phyloP scores from a whole-genome alignment of 2,797 vertebrate genomes.

The Propithecus deckenii region DNA sequence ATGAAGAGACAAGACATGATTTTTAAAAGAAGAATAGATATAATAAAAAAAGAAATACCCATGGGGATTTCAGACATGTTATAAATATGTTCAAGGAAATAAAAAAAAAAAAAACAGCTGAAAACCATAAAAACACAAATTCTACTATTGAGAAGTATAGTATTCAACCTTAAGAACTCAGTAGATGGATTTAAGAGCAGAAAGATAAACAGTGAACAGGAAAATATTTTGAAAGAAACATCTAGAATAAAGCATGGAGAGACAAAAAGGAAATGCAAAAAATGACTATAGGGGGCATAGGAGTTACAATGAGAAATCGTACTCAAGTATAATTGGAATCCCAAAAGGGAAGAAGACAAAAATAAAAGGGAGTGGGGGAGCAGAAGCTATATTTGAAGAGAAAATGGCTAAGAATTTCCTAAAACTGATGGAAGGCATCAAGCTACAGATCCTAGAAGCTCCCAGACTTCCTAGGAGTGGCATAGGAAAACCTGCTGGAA shows the following conservation, averaged over 20 bases:
- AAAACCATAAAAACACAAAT: background rate
- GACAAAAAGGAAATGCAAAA: background rate
- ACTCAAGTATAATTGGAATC: background rate
- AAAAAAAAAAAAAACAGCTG: background rate
- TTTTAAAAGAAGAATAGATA: slow-evolving; percentile 12
- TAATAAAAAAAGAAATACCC: background rate
- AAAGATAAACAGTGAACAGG: background rate
- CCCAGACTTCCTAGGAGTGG: background rate
- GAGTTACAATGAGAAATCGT: background rate
- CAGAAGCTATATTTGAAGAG: background rate
- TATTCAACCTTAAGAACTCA: background rate
- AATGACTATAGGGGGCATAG: background rate
- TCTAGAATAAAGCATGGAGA: background rate
- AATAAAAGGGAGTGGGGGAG: background rate
- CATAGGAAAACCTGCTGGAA: background rate
- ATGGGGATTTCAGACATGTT: background rate
- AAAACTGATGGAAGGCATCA: slow-evolving; percentile 7
- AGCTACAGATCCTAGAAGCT: background rate
- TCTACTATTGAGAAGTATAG: background rate
- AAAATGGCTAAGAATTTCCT: background rate
- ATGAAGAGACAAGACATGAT: background rate
- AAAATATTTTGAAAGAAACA: background rate
- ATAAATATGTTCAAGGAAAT: slow-evolving; percentile 9
- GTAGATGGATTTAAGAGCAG: background rate
- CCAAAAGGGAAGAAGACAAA: background rate